Base-by-base conservation (phyloP, 2,113 vertebrate species). In the Steatornis caripensis region DNA sequence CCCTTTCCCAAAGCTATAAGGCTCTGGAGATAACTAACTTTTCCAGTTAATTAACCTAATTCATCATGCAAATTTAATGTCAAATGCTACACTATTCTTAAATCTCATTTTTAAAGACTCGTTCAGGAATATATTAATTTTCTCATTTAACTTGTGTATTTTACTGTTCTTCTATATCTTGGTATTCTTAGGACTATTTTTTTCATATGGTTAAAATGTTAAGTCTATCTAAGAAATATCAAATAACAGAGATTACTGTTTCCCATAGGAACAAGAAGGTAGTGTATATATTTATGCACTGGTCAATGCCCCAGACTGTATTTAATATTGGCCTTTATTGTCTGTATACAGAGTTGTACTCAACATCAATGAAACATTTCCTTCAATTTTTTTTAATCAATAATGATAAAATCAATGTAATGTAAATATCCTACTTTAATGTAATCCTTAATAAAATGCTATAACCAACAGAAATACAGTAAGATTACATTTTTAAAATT, bases 21-120 rank as follows among this genome's bases (percentile, higher is more conserved):
- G 15, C 94, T 74, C 89, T 89, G 36, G 85, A 93, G 94, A 86
- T 78, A 78, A 89, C 69, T 89, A 95, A 86, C 80, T 95, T 92
- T 94, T 96, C 95, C 90, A 92, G 83, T 95, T 96, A 96, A 96
- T 96, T 97, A 97, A 97, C 96, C 93, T 90, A 96, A 95, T 96
- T 96, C 90, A 93, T 88, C 71, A 81, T 90, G 76, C 92, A 93
- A 96, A 93, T 94, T 96, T 90, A 86, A 87, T 94, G 88, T 94
- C 90, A 95, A 94, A 87, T 53, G 15, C 88, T 95, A 78, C 51
- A 71, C 55, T 90, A 85, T 94, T 90, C 87, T 92, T 93, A 96
- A 91, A 60, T 95, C 85, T 37, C 55, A 68, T 93, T 90, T 90
- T 96, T 83, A 87, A 86, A 89, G 85, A 20, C 30, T 93, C 85